These are phyloP conservation scores for Pogonomyrmex californicus DNA, from an alignment of 1,140 invertebrate species.

Conservation along the genomic window DNA sequence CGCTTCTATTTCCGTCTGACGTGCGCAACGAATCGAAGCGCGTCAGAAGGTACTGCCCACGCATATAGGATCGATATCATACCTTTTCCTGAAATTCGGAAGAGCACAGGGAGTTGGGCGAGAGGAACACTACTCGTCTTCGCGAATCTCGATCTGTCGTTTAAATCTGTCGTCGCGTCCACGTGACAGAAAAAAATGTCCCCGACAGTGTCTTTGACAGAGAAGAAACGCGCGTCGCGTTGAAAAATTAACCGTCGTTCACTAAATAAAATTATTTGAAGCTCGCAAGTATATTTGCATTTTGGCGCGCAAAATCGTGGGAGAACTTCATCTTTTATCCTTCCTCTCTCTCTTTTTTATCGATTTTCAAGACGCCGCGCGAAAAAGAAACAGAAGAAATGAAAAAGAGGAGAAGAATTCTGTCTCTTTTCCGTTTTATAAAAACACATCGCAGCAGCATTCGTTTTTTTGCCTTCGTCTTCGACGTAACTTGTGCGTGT, in stretches of 20 bases:
- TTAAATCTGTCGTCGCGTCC: not conserved
- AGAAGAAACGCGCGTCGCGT: not conserved
- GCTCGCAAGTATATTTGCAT: not conserved
- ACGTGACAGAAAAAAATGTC: not conserved
- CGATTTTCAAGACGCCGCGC: slow-evolving; percentile 26
- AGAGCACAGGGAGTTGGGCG: not conserved
- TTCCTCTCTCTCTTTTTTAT: slow-evolving; percentile 26
- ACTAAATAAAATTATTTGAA: not conserved
- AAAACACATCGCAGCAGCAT: not conserved
- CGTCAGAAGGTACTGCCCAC: slow-evolving; percentile 47
- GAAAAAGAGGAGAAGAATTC: not conserved
- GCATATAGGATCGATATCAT: slow-evolving; percentile 43
- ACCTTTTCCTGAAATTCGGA: slow-evolving; percentile 40
- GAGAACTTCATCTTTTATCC: not conserved
- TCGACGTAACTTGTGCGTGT: not conserved
- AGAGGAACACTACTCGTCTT: not conserved
- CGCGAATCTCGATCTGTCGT: not conserved
- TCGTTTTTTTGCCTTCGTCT: not conserved
- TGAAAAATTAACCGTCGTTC: not conserved
- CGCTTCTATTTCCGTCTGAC: slow-evolving; percentile 56
- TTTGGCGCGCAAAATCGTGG: slow-evolving; percentile 31
- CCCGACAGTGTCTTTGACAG: not conserved
- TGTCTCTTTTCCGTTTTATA: not conserved
- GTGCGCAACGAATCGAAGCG: slow-evolving; percentile 49
- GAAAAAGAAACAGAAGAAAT: slow-evolving; percentile 15